These are phyloP conservation scores for Drosophila neocordata DNA, from an alignment of 1,140 invertebrate species.

Conservation along the genomic window DNA sequence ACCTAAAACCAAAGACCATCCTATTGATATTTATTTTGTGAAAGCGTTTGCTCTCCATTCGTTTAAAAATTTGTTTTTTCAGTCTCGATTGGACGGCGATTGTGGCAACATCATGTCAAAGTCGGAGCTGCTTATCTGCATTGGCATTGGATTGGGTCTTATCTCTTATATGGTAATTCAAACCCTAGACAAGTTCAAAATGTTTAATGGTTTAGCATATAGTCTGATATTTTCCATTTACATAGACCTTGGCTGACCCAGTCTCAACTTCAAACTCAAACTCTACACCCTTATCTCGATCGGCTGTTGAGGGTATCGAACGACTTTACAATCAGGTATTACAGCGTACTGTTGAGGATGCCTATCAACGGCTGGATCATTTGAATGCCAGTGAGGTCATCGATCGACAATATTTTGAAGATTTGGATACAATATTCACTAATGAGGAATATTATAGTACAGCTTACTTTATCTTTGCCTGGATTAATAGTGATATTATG, in stretches of 20 bases:
- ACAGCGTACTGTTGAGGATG: conserved; percentile 35
- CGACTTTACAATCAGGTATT: conserved; percentile 56
- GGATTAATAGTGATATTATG: conserved; percentile 48
- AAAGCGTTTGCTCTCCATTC: not conserved
- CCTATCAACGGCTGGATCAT: conserved; percentile 15
- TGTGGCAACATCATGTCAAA: conserved; percentile 45
- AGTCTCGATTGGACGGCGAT: conserved; percentile 34
- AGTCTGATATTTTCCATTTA: conserved; percentile 9
- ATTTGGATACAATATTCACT: conserved; percentile 37
- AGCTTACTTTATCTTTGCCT: conserved; percentile 54
- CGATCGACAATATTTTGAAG: conserved; percentile 53
- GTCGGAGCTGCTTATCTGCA: conserved; percentile 44
- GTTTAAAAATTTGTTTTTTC: conserved; percentile 1
- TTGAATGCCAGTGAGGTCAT: conserved; percentile 46
- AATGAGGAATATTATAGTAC: conserved; percentile 56
- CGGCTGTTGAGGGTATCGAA: conserved; percentile 41
- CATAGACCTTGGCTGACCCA: conserved; percentile 26
- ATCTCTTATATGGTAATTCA: conserved; percentile 37
- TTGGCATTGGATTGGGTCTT: conserved; percentile 15
- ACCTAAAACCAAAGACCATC: conserved; percentile 40
- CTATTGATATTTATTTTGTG: conserved; percentile 3
- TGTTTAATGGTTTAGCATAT: too few relatives aligned
- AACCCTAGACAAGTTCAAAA: conserved; percentile 8
- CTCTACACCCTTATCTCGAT: not conserved
- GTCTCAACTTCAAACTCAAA: not conserved